Percentiles rank a stretch among this genome's conserved stretches.
Conservation (phyloP, 2,113 vertebrate genomes). For the Fulmarus glacialis region DNA sequence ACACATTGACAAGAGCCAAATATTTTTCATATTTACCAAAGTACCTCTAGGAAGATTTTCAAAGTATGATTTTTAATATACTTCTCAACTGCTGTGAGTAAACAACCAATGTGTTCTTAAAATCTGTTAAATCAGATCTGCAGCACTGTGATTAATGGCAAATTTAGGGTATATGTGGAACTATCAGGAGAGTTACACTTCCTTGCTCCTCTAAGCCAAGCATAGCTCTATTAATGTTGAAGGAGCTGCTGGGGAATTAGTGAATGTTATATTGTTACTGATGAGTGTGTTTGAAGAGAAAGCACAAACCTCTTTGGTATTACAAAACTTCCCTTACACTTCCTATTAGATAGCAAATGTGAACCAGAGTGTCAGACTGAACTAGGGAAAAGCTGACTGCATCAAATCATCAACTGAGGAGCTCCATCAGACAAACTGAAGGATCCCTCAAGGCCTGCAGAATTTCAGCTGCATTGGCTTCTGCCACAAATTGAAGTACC, state of each 20-base stretch:
- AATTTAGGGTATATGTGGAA: not conserved
- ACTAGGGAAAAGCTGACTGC: not conserved
- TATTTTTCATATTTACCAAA: not conserved
- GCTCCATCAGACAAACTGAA: not conserved
- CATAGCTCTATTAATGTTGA: not conserved
- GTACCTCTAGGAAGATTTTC: not conserved
- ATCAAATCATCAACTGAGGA: not conserved
- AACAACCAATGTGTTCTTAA: not conserved
- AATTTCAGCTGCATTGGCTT: not conserved
- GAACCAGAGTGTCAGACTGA: not conserved
- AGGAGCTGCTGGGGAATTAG: not conserved
- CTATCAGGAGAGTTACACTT: not conserved
- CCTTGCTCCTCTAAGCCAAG: not conserved
- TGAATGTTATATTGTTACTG: not conserved
- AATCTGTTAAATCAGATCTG: not conserved
- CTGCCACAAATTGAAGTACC: not conserved
- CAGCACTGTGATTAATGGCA: not conserved
- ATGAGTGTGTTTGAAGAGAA: not conserved
- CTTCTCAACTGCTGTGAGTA: not conserved
- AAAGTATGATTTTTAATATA: not conserved
- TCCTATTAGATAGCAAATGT: not conserved
- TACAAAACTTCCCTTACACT: not conserved
- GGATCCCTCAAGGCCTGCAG: not conserved
- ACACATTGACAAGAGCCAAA: not conserved
- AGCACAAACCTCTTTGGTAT: not conserved